Evolutionary conservation across 2,888 invertebrate species (phyloP).

Genomic region (Cerastoderma edule): DNA sequence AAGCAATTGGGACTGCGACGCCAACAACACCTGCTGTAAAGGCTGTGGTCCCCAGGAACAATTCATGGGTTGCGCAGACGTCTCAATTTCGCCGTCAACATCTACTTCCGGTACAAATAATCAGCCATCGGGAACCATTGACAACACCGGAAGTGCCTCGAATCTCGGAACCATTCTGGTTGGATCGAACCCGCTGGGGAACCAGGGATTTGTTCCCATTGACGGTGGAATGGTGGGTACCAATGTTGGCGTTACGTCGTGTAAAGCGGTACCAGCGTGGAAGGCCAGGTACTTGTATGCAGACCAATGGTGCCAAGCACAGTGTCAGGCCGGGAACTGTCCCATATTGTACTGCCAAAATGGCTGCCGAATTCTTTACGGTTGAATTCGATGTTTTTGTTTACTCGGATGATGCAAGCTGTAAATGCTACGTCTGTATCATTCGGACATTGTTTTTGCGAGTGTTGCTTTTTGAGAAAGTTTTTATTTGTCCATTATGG

Average conservation of each 20-base stretch:
- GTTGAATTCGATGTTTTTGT: too few species aligned
- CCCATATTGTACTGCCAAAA: slow-evolving; percentile 50
- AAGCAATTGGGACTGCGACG: slow-evolving; percentile 65
- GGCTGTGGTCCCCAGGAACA: slow-evolving; percentile 69
- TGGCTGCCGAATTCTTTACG: slow-evolving; percentile 34
- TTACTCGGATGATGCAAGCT: too few species aligned
- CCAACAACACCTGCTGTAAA: slow-evolving; percentile 57
- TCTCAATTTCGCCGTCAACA: slow-evolving; percentile 35
- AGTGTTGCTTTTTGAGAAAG: too few species aligned
- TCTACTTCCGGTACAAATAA: slow-evolving; percentile 18
- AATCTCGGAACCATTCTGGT: background rate
- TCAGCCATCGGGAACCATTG: background rate
- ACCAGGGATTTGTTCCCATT: slow-evolving; percentile 32
- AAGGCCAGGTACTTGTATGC: slow-evolving; percentile 42
- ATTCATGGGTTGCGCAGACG: slow-evolving; percentile 57
- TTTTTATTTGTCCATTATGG: too few species aligned
- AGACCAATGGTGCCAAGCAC: slow-evolving; percentile 56
- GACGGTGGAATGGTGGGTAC: background rate
- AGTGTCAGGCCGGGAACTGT: slow-evolving; percentile 59
- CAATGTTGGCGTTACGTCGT: slow-evolving; percentile 30
- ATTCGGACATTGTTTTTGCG: too few species aligned
- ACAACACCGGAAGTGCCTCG: background rate
- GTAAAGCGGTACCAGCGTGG: slow-evolving; percentile 42
- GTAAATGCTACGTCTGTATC: too few species aligned
- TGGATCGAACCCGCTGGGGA: background rate